These are phyloP conservation scores for Colostygia pectinataria DNA, from an alignment of 2,888 invertebrate genomes.

Conservation along the genomic window DNA sequence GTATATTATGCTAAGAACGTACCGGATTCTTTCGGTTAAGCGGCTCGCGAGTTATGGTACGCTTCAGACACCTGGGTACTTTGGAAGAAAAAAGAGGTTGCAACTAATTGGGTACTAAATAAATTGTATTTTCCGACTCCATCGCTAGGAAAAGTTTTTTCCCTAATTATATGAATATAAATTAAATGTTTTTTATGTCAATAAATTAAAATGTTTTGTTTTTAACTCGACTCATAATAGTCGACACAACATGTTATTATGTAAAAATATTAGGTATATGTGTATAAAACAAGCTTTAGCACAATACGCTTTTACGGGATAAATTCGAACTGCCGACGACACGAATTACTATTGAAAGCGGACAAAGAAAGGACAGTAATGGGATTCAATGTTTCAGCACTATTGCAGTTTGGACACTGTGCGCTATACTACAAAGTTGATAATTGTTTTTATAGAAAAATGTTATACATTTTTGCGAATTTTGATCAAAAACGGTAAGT, in stretches of 20 bases:
- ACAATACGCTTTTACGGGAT: neutral
- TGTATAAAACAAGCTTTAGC: neutral
- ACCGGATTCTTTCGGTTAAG: constrained; percentile 51
- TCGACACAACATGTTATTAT: no score
- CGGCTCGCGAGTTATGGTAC: constrained; percentile 33
- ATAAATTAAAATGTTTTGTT: no score
- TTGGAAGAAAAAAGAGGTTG: constrained; percentile 13
- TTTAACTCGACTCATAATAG: no score
- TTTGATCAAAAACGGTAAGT: no score
- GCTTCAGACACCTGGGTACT: constrained; percentile 33
- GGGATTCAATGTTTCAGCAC: constrained; percentile 12
- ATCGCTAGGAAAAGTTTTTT: no score
- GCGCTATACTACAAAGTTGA: constrained; percentile 2
- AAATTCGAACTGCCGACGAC: constrained; percentile 8
- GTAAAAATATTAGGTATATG: no score
- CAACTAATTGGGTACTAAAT: constrained; percentile 8
- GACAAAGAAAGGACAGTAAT: constrained; percentile 15
- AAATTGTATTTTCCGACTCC: neutral
- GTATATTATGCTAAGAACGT: constrained; percentile 58
- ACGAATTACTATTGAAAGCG: constrained; percentile 16
- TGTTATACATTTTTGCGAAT: no score
- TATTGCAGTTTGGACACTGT: constrained; percentile 7
- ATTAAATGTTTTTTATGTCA: no score
- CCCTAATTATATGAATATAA: no score
- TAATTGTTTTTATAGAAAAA: no score